A percentile compares a stretch with the other conserved stretches of the same genome.
Evolutionary conservation across 2,797 vertebrate species (phyloP).

Genomic region (Pteronotus mesoamericanus): DNA sequence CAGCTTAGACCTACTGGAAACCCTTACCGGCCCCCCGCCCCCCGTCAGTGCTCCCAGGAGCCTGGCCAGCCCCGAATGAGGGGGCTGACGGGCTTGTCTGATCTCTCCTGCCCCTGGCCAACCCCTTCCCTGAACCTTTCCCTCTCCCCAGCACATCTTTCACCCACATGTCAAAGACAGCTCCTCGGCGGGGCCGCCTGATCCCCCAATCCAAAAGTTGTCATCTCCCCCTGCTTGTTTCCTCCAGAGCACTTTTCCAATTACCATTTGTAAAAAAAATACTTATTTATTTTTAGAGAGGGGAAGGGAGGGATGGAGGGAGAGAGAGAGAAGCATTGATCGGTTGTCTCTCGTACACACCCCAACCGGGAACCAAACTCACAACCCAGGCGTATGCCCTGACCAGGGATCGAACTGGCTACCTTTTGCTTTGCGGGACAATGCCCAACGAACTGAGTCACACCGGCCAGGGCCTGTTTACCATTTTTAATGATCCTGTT

Average conservation of each 20-base stretch:
- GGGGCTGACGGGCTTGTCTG: not conserved
- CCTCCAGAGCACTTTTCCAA: not conserved
- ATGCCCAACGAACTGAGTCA: not conserved
- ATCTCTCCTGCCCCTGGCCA: not conserved
- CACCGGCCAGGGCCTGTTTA: not conserved
- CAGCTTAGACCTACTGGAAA: not conserved
- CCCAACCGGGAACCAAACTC: not conserved
- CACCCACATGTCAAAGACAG: not conserved
- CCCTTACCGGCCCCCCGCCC: not conserved
- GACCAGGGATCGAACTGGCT: not conserved
- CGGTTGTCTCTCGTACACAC: not conserved
- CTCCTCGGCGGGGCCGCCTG: not conserved
- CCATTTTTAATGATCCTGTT: not conserved
- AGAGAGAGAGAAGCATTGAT: not conserved
- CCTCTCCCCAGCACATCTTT: not conserved
- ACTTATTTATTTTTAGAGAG: not conserved
- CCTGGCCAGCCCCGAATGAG: not conserved
- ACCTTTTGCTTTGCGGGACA: not conserved
- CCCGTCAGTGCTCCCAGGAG: not conserved
- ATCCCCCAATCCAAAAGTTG: not conserved
- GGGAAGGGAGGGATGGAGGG: not conserved
- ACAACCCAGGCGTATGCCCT: not conserved
- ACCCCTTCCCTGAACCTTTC: not conserved
- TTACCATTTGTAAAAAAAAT: not conserved
- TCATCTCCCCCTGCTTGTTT: not conserved